Conservation (phyloP, 1,140 invertebrate genomes). For the Drosophila repleta region DNA sequence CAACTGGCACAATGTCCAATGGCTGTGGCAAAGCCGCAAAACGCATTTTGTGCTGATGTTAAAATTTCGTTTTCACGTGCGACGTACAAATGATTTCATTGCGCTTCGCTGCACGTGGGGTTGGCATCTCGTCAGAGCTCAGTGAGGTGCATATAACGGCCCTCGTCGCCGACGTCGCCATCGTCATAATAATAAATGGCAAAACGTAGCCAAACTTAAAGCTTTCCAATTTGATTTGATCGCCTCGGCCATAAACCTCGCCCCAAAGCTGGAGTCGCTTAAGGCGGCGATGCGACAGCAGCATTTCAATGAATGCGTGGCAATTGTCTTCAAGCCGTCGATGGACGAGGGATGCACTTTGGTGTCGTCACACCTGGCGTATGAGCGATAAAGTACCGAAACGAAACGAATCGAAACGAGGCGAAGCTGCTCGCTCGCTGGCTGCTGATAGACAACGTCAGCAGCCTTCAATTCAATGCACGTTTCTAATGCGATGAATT, state of each 20-base stretch:
- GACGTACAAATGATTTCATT: conserved; percentile 63
- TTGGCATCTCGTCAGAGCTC: conserved; percentile 13
- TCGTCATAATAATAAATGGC: conserved; percentile 68
- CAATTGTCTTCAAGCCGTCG: conserved; percentile 34
- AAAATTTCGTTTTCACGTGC: conserved; percentile 64
- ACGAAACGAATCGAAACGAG: no score
- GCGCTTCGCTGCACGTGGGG: conserved; percentile 30
- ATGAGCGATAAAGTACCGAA: conserved; percentile 40
- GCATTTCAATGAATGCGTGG: conserved; percentile 6
- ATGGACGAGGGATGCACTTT: conserved; percentile 11
- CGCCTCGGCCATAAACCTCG: conserved; percentile 52
- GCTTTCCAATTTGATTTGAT: conserved; percentile 74
- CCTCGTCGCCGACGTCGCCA: no score
- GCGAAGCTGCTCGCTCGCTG: neutral
- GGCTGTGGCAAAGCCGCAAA: conserved; percentile 10
- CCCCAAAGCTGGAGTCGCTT: neutral
- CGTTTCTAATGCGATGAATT: conserved; percentile 76
- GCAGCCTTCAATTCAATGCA: conserved; percentile 60
- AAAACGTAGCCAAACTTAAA: conserved; percentile 49
- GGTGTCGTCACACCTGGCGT: conserved; percentile 42
- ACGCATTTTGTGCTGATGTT: conserved; percentile 32
- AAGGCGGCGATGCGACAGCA: neutral
- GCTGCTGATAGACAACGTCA: conserved; percentile 35
- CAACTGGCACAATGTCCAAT: conserved; percentile 49
- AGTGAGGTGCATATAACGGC: conserved; percentile 44